Percentiles rank a stretch among this genome's conserved stretches.
These are phyloP conservation scores for Agrochola lychnidis DNA, from an alignment of 2,888 invertebrate species.

Conservation along the genomic window DNA sequence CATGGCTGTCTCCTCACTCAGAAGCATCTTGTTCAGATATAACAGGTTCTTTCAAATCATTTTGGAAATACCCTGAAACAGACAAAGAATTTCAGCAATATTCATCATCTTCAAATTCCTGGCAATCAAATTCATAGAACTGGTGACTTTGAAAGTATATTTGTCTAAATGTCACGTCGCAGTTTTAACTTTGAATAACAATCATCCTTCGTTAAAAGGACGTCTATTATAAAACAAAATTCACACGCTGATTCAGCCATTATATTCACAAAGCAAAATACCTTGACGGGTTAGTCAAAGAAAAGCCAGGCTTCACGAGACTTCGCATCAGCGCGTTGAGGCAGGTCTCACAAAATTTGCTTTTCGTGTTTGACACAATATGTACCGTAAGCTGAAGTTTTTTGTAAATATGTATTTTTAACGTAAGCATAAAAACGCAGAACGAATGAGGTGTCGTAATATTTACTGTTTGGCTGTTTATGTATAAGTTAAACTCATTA, in stretches of 20 bases:
- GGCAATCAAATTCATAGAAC: conserved; percentile 29
- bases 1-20: background rate
- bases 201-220: conserved; percentile 39
- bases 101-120: conserved; percentile 25
- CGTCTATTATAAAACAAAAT: conserved; percentile 40
- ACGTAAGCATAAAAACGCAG: conserved; percentile 25
- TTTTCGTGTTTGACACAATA: conserved; percentile 26
- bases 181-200: conserved; percentile 36
- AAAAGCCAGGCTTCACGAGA: conserved; percentile 41
- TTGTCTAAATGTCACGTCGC: conserved; percentile 28
- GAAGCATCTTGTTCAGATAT: background rate
- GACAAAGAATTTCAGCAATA: background rate
- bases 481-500: conserved; percentile 28
- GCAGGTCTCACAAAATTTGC: conserved; percentile 60
- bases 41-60: background rate
- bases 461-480: conserved; percentile 36
- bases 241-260: conserved; percentile 43
- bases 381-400: conserved; percentile 24
- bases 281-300: conserved; percentile 61
- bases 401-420: conserved; percentile 19
- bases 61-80: background rate
- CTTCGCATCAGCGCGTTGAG: conserved; percentile 60
- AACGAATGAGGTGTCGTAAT: conserved; percentile 28
- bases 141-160: conserved; percentile 28
- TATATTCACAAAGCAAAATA: conserved; percentile 37